A percentile compares a stretch with the other conserved stretches of the same genome.
Conservation (phyloP, 37 sponge, comb jelly and placozoan species). For the Spongia lamella region DNA sequence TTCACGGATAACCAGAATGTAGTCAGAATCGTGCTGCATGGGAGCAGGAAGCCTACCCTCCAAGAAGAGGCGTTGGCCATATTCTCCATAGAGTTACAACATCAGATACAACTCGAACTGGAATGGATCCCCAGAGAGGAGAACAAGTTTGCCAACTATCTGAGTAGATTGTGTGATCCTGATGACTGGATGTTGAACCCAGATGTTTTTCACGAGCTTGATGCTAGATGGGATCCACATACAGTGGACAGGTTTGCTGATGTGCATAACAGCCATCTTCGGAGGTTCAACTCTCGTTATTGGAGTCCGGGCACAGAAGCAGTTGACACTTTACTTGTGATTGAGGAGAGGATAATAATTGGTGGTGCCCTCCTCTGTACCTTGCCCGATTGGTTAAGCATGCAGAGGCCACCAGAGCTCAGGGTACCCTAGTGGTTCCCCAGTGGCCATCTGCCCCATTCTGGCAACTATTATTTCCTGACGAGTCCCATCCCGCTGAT, state of each 20-base stretch:
- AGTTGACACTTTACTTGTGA: conserved; percentile 29
- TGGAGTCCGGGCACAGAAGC: conserved; percentile 20
- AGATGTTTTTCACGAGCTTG: too few relatives aligned
- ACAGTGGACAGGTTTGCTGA: conserved; percentile 24
- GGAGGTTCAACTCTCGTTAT: conserved; percentile 8
- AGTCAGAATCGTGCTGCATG: too few relatives aligned
- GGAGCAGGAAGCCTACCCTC: conserved; percentile 9
- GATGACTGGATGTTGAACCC: conserved; percentile 49
- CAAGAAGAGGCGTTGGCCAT: conserved; percentile 18
- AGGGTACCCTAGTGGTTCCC: conserved; percentile 37
- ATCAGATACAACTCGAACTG: conserved; percentile 14
- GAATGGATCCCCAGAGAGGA: conserved; percentile 41
- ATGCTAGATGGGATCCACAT: conserved; percentile 35
- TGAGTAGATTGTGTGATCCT: conserved; percentile 13
- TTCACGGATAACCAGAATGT: conserved; percentile 33
- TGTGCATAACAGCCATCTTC: conserved; percentile 8
- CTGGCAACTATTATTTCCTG: conserved; percentile 26
- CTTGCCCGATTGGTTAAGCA: conserved; percentile 19
- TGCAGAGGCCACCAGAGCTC: conserved; percentile 1
- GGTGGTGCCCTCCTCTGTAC: conserved; percentile 29
- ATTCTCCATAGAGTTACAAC: conserved; percentile 1
- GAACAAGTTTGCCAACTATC: conserved; percentile 26
- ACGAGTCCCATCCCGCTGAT: neutral
- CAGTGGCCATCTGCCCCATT: conserved; percentile 35
- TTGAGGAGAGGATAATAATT: conserved; percentile 31